Evolutionary conservation across 2,888 invertebrate species (phyloP), one percentile per base, ranked within the genome.

Genomic region (Busseola fusca): DNA sequence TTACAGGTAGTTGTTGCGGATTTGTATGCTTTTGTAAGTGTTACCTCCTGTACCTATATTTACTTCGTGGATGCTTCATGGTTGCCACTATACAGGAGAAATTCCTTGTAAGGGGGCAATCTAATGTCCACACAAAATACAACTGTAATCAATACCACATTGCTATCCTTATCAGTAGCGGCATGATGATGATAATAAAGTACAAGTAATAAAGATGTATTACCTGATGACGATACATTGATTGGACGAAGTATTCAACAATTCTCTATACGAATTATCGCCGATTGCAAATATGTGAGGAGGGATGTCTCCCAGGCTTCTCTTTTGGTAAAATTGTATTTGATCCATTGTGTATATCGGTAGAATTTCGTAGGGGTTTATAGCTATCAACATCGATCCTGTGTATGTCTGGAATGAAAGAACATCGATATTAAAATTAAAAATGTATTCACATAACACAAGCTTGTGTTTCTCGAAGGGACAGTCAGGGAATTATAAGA

Each of bases 271-370:
- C 56, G 98, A 98, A 91, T 97, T 98, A 92, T 99, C 99, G 16
- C 98, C 99, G 72, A 99, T 98, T 18, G 99, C 98, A 92, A 99
- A 99, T 87, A 99, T 99, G 89, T 99, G 99, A 0, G 99, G 99
- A 0, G 99, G 98, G 62, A 98, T 96, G 84, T 99, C 98, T 5
- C 98, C 98, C 70, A 99, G 97, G 89, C 97, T 97, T 85, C 96
- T 97, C 81, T 98, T 97, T 87, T 97, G 97, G 93, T 99, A 99
- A 83, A 97, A 94, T 75, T 97, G 96, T 83, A 99, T 98, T 92
- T 99, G 97, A 71, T 98, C 98, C 86, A 97, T 97, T 4, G 98
- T 98, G 92, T 99, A 99, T 90, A 99, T 99, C n/a, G 99, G 98
- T 76, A 99, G 95, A 76, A 98, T 97, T 94, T 99, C 98, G 90